Conservation (phyloP, 1,140 invertebrate species). For the Conus ventricosus region DNA sequence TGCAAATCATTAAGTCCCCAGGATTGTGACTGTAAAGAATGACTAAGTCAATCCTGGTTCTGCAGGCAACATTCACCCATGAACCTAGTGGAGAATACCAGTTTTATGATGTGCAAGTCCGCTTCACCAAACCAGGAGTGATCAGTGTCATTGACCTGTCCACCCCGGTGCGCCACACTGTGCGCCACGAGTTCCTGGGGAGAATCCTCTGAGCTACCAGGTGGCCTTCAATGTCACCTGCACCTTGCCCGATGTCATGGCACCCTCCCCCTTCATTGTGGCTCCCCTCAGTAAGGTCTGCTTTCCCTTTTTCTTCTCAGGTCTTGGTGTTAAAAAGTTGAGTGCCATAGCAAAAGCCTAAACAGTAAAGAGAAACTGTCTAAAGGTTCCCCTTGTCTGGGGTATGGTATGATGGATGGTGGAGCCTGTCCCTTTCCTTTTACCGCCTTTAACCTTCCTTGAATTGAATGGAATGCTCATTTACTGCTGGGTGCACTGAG, state of each 20-base stretch:
- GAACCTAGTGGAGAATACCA: constrained; percentile 72
- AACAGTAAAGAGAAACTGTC: too few species aligned
- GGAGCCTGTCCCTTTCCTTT: too few species aligned
- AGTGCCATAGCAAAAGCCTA: too few species aligned
- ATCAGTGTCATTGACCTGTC: constrained; percentile 68
- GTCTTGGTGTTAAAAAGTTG: background rate
- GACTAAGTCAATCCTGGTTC: too few species aligned
- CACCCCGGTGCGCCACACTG: constrained; percentile 70
- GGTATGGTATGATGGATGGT: too few species aligned
- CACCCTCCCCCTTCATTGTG: constrained; percentile 67
- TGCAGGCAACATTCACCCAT: constrained; percentile 71
- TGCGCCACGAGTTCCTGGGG: constrained; percentile 67
- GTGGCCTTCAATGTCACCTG: constrained; percentile 66
- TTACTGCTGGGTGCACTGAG: too few species aligned
- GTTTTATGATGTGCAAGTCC: constrained; percentile 71
- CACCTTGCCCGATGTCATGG: constrained; percentile 66
- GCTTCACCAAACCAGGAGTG: constrained; percentile 64
- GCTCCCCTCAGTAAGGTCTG: constrained; percentile 68
- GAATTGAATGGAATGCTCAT: too few species aligned
- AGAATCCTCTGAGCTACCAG: constrained; percentile 69
- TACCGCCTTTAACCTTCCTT: too few species aligned
- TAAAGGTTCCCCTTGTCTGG: too few species aligned
- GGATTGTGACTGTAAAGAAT: too few species aligned
- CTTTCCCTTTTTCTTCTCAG: background rate
- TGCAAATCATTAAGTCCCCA: too few species aligned